Evolutionary conservation across 2,888 invertebrate genomes (phyloP).

Genomic region (Catocala fraxini): DNA sequence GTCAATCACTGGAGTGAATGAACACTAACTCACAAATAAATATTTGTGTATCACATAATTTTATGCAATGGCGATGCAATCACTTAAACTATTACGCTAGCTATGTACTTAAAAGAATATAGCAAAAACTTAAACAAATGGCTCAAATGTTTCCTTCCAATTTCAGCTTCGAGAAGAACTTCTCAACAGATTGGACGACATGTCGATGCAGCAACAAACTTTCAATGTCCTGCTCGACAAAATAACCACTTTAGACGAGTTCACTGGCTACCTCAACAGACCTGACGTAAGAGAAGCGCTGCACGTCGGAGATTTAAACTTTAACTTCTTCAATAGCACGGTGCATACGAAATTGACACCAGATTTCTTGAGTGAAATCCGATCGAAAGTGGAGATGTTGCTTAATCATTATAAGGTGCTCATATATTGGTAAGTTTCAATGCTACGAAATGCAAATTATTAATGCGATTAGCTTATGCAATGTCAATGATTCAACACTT

Average conservation of each 20-base stretch:
- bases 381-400: slow-evolving; percentile 87
- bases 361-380: slow-evolving; percentile 90
- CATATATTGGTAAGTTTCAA: slow-evolving; percentile 86
- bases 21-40: too few species aligned
- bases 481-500: too few species aligned
- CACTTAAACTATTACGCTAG: too few species aligned
- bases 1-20: too few species aligned
- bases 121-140: too few species aligned
- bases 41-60: too few species aligned
- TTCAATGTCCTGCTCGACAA: slow-evolving; percentile 74
- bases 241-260: slow-evolving; percentile 68
- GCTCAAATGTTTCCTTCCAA: too few species aligned
- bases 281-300: slow-evolving; percentile 88
- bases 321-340: slow-evolving; percentile 59
- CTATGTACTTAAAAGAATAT: too few species aligned
- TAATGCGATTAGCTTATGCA: too few species aligned
- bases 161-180: slow-evolving; percentile 67
- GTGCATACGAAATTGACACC: slow-evolving; percentile 73
- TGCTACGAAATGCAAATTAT: too few species aligned
- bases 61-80: too few species aligned
- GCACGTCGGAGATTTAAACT: slow-evolving; percentile 91
- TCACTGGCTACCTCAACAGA: slow-evolving; percentile 86
- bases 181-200: slow-evolving; percentile 58
- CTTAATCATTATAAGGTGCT: slow-evolving; percentile 89
- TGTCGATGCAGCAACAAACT: slow-evolving; percentile 61